Evolutionary conservation across 2,888 invertebrate species (phyloP).

Genomic region (Arenicola marina): DNA sequence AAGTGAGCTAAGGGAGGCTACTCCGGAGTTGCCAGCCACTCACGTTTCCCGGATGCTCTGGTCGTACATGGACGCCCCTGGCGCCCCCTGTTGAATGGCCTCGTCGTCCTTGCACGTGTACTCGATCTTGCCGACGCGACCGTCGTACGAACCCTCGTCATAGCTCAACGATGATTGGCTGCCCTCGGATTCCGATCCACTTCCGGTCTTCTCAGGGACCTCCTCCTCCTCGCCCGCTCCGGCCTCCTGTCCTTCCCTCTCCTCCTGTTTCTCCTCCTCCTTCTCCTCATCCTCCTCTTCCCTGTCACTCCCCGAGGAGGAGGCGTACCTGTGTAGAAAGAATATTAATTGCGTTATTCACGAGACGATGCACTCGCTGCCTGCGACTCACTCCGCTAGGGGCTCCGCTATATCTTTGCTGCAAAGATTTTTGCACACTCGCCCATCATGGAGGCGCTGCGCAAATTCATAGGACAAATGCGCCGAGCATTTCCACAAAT

Average conservation of each 20-base stretch:
- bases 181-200: slow-evolving; percentile 14
- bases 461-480: too few species aligned
- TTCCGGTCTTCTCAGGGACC: neutral
- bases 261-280: neutral
- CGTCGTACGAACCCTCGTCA: slow-evolving; percentile 63
- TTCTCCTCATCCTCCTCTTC: neutral
- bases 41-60: slow-evolving; percentile 59
- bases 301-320: too few species aligned
- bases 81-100: slow-evolving; percentile 25
- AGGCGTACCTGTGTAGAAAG: too few species aligned
- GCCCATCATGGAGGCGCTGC: too few species aligned
- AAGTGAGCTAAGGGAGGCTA: too few species aligned
- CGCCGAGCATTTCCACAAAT: too few species aligned
- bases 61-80: slow-evolving; percentile 37
- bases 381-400: too few species aligned
- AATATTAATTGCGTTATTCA: too few species aligned
- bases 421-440: too few species aligned
- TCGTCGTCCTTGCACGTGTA: slow-evolving; percentile 59
- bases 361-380: too few species aligned
- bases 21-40: too few species aligned
- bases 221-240: slow-evolving; percentile 5
- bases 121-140: slow-evolving; percentile 57
- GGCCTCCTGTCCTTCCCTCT: neutral
- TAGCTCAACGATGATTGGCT: slow-evolving; percentile 41
- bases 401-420: too few species aligned